A percentile compares a stretch with the other conserved stretches of the same genome.
These are phyloP conservation scores for Siniperca scherzeri DNA, from an alignment of 2,797 vertebrate species.

Conservation along the genomic window DNA sequence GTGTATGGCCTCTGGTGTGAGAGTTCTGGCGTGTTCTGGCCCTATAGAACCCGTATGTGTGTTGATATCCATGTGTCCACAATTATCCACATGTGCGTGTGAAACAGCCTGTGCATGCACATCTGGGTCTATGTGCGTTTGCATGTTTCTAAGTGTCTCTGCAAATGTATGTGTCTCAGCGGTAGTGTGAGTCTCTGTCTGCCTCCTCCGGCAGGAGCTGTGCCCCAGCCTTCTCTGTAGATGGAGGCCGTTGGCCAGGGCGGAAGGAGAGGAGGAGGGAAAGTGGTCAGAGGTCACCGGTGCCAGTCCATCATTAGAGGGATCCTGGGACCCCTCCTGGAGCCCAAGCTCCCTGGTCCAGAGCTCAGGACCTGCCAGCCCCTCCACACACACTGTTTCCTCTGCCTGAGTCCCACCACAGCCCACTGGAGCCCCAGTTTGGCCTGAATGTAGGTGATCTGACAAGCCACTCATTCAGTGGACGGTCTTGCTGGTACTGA, in stretches of 20 bases:
- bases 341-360: slow-evolving; percentile 83
- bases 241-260: slow-evolving; percentile 94
- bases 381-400: slow-evolving; percentile 76
- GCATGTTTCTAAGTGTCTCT: slow-evolving; percentile 77
- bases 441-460: slow-evolving; percentile 91
- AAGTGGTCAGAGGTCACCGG: slow-evolving; percentile 71
- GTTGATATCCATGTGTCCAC: slow-evolving; percentile 71
- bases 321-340: slow-evolving; percentile 73
- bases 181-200: slow-evolving; percentile 67
- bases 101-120: slow-evolving; percentile 66
- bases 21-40: slow-evolving; percentile 66
- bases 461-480: slow-evolving; percentile 91
- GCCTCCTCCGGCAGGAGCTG: slow-evolving; percentile 79
- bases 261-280: slow-evolving; percentile 75
- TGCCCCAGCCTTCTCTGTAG: slow-evolving; percentile 88
- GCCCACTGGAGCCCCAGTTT: slow-evolving; percentile 90
- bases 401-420: slow-evolving; percentile 89
- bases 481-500: slow-evolving; percentile 85
- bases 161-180: slow-evolving; percentile 75
- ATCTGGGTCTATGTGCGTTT: slow-evolving; percentile 77
- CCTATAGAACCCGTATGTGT: slow-evolving; percentile 49
- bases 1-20: slow-evolving; percentile 76
- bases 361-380: slow-evolving; percentile 79
- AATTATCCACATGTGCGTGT: slow-evolving; percentile 80
- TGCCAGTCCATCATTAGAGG: slow-evolving; percentile 73